A percentile compares a stretch with the other conserved stretches of the same genome.
Evolutionary conservation across 1,140 invertebrate species (phyloP).

Genomic region (Nasonia vitripennis): DNA sequence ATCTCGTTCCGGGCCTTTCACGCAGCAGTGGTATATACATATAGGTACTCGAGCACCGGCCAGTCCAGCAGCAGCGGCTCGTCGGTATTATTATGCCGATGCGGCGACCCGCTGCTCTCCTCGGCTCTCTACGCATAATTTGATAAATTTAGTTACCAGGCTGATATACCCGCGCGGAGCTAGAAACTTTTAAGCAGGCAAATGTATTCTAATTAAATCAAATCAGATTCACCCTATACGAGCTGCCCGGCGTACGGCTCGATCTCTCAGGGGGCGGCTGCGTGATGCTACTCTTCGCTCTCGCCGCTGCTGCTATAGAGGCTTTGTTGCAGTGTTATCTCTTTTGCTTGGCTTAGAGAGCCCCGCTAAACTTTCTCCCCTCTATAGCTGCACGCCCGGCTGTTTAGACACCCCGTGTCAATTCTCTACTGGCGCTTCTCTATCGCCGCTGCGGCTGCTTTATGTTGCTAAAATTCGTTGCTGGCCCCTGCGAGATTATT

Average conservation of each 20-base stretch:
- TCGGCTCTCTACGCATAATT: constrained; percentile 64
- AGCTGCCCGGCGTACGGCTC: background rate
- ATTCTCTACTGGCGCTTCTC: background rate
- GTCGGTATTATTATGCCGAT: background rate
- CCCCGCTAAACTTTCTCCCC: background rate
- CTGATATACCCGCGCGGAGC: constrained; percentile 65
- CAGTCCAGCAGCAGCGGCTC: background rate
- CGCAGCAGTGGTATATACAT: background rate
- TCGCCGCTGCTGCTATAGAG: background rate
- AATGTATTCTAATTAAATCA: constrained; percentile 71
- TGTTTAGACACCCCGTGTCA: too few relatives aligned
- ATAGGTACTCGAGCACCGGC: background rate
- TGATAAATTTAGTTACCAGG: constrained; percentile 70
- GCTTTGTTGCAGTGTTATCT: background rate
- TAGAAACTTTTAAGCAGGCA: constrained; percentile 65
- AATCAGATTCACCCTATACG: constrained; percentile 64
- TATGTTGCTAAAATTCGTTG: too few relatives aligned
- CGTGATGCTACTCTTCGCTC: background rate
- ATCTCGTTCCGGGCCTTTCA: background rate
- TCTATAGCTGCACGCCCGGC: too few relatives aligned
- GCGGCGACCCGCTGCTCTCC: background rate
- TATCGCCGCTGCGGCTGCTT: too few relatives aligned
- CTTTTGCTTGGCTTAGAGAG: too few relatives aligned
- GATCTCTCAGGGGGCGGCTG: constrained; percentile 4
- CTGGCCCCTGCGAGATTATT: too few relatives aligned